phyloP scores from a whole-genome alignment of 1,140 invertebrate species.

The Agrilus planipennis region DNA sequence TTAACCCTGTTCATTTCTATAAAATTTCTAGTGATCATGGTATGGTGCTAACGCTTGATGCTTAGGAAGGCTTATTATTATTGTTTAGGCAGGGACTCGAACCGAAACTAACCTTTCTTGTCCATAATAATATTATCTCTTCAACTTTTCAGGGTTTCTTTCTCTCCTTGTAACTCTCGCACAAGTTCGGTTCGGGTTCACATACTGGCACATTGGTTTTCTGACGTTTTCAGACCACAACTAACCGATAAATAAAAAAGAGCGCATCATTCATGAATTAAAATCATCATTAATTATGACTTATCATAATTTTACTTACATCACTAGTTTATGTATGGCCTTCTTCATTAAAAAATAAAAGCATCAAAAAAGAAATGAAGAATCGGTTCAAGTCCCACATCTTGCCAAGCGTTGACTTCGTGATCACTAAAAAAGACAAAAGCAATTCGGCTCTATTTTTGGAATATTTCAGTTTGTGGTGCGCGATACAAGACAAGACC shows the following conservation, averaged over 20 bases:
- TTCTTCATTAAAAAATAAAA: no score
- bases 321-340: no score
- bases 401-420: no score
- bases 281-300: no score
- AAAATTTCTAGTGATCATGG: neutral
- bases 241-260: no score
- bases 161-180: neutral
- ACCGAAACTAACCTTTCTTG: no score
- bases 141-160: neutral
- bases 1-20: constrained; percentile 4
- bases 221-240: no score
- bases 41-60: constrained; percentile 22
- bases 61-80: constrained; percentile 32
- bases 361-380: no score
- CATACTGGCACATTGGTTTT: constrained; percentile 26
- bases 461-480: constrained; percentile 72
- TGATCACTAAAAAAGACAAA: no score
- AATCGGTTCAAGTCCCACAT: constrained; percentile 31
- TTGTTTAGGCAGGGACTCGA: constrained; percentile 34
- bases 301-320: no score
- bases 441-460: constrained; percentile 15
- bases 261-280: no score
- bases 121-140: no score
- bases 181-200: constrained; percentile 34
- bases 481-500: constrained; percentile 95